A percentile compares a stretch with the other conserved stretches of the same genome.
These are phyloP conservation scores for Platanista minor DNA, from an alignment of 2,113 vertebrate species.

Conservation along the genomic window DNA sequence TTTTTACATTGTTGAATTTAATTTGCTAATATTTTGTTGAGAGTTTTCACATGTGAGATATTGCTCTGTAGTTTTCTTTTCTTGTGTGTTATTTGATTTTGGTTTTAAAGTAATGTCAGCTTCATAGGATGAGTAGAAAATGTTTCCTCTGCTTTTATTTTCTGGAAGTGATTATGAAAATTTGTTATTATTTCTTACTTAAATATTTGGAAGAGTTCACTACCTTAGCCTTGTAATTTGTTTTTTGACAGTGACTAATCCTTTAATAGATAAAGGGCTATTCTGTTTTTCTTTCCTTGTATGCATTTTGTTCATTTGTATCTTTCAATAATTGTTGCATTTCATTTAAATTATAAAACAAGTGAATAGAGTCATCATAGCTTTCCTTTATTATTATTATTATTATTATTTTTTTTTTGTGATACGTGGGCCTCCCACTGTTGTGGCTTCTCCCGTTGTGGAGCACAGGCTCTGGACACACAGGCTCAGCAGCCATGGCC, in stretches of 20 bases:
- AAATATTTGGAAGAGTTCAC: neutral
- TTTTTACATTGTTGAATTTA: neutral
- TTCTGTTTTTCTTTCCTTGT: neutral
- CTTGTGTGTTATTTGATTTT: neutral
- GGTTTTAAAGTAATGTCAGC: neutral
- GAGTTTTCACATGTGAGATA: neutral
- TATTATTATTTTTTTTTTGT: too few relatives aligned
- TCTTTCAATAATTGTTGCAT: neutral
- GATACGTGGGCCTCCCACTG: rapidly evolving
- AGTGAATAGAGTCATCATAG: neutral
- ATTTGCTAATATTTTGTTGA: neutral
- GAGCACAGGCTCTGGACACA: too few relatives aligned
- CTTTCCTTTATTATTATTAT: neutral
- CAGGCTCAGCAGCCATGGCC: too few relatives aligned
- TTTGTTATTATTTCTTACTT: neutral
- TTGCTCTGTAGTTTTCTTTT: neutral
- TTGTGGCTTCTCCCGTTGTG: too few relatives aligned
- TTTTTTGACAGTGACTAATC: neutral
- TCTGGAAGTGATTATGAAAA: neutral
- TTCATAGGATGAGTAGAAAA: neutral
- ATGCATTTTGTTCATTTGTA: neutral
- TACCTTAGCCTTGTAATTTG: neutral
- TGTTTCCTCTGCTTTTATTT: neutral
- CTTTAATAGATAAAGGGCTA: neutral
- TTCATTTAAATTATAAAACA: neutral